phyloP scores from a whole-genome alignment of 1,140 invertebrate genomes.

The Drosophila melanogaster region Release_6_plus_ISO1_MT NT_033779.5:18094001-18094500 shows the following conservation, averaged over 20 bases:
- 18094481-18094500: constrained; percentile 58
- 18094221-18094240: background rate
- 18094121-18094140: constrained; percentile 57
- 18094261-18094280: constrained; percentile 78
- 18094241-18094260: constrained; percentile 76
- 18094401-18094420: constrained; percentile 68
- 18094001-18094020: constrained; percentile 33
- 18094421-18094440: constrained; percentile 55
- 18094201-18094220: background rate
- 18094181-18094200: constrained; percentile 29
- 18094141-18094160: constrained; percentile 74
- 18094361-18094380: constrained; percentile 46
- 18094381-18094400: constrained; percentile 81
- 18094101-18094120: constrained; percentile 60
- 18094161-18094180: constrained; percentile 75
- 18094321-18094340: constrained; percentile 24
- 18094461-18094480: constrained; percentile 42
- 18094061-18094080: constrained; percentile 49
- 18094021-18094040: constrained; percentile 58
- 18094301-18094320: constrained; percentile 32
- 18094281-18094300: constrained; percentile 63
- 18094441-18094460: constrained; percentile 20
- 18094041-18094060: constrained; percentile 59
- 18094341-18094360: constrained; percentile 28
- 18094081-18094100: constrained; percentile 1